Percentiles rank a stretch among this genome's conserved stretches.
Evolutionary conservation across 2,888 invertebrate species (phyloP).

Genomic region (Dione vanillae): DNA sequence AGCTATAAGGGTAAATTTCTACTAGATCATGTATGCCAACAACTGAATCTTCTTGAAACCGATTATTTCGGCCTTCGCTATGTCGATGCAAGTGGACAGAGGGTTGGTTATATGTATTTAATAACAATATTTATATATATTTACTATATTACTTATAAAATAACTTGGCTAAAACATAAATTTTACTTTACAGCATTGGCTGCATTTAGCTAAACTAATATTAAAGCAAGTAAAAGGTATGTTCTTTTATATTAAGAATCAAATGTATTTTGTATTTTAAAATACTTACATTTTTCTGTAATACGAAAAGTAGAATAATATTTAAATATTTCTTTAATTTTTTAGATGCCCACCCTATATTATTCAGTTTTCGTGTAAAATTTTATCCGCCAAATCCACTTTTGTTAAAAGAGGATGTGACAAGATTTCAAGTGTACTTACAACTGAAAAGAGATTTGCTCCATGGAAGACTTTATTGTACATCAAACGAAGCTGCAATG

Average conservation of each 20-base stretch:
- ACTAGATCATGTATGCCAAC: slow-evolving; percentile 95
- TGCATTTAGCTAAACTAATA: slow-evolving; percentile 95
- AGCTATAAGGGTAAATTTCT: slow-evolving; percentile 95
- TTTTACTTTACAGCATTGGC: slow-evolving; percentile 91
- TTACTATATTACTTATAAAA: background rate
- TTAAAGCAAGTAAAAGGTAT: slow-evolving; percentile 96
- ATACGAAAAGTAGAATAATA: background rate
- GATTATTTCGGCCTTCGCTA: slow-evolving; percentile 97
- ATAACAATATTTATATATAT: background rate
- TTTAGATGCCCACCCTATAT: slow-evolving; percentile 94
- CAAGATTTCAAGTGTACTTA: slow-evolving; percentile 96
- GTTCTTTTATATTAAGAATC: background rate
- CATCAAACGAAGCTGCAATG: slow-evolving; percentile 93
- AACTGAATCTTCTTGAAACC: slow-evolving; percentile 94
- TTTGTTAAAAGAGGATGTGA: slow-evolving; percentile 95
- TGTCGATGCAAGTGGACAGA: slow-evolving; percentile 94
- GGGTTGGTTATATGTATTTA: slow-evolving; percentile 88
- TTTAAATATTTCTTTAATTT: slow-evolving; percentile 38
- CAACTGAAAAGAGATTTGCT: slow-evolving; percentile 97
- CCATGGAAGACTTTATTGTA: slow-evolving; percentile 97
- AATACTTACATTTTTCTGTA: too few relatives aligned
- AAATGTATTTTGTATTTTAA: background rate
- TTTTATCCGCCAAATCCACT: slow-evolving; percentile 98
- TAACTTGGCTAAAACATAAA: slow-evolving; percentile 29
- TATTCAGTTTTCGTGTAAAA: slow-evolving; percentile 98